Evolutionary conservation across 2,888 invertebrate species (phyloP), one percentile per base, ranked within the genome.

Genomic region (Drosophila bunnanda): DNA sequence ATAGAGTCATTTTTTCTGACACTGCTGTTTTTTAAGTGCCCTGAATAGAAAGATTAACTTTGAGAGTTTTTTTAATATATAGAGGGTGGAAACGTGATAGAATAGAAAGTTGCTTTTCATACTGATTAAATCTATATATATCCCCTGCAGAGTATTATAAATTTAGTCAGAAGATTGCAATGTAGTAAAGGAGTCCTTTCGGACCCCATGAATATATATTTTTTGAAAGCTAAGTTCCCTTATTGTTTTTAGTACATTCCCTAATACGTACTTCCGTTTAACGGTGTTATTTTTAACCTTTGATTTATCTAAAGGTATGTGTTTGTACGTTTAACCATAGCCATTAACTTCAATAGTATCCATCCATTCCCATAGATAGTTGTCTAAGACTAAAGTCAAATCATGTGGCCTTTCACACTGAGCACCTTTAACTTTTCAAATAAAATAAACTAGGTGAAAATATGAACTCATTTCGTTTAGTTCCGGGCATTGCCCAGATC

Each of bases 1-100:
- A 50, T 50, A 28, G 22, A 50, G 48, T 34, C 61, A 61, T 43
- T 50, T 46, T 60, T 48, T 50, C 34, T 20, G 25, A 25, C 59
- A 38, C 2, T 12, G n/a, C 17, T 30, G 30, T 15, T 30, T 30
- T 58, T 46, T 20, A 20, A 6, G 22, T 5, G 5, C 2, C 4
- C 6, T 20, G 10, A 50, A 41, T 50, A 34, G 34, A 60, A 28
- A 4, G 13, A 41, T 61, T 36, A 43, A 28, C 28, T 20, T 15
- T 43, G 28, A 9, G 9, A 15, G 15, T 13, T 20, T 1, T 44
- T 44, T 44, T n/a, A 44, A 15, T 25, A 15, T 22, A 7, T 44
- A 15, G 25, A 44, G 44, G 43, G 2, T 41, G 12, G 8, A 22
- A 13, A n/a, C 2, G 2, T 13, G 5, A 39, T 2, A 8, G 17